Evolutionary conservation across 2,888 invertebrate species (phyloP), one percentile per base, ranked within the genome.

Genomic region (Drosophila flavopinicola): DNA sequence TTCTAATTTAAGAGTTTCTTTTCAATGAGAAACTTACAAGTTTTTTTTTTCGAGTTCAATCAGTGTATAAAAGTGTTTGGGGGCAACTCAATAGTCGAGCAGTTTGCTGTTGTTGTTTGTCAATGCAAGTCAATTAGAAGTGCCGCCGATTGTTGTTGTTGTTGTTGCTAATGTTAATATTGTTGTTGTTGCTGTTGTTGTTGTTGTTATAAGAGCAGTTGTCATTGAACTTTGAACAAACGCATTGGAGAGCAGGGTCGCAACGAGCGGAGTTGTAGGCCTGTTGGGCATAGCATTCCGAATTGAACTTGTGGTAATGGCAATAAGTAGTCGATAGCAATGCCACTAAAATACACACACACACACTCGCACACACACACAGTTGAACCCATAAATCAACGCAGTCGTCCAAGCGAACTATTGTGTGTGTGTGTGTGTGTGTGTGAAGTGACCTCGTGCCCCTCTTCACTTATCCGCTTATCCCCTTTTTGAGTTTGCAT

Each of bases 171-270:
- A n/a, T 32, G 51, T n/a, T n/a, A n/a, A n/a, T n/a, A n/a, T 27
- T 45, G 29, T 38, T 60, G 52, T 24, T 32, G 54, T 49, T 24
- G n/a, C 27, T 58, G 42, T 11, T 32, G 51, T 27, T 45, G 29
- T 38, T 60, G 52, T 24, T 32, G 54, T 49, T 24, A 61, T 65
- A n/a, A 24, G 11, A 41, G 53, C 65, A 45, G 61, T 80, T 79
- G 79, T 79, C 79, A 79, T 78, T 79, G 79, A 79, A 82, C 79
- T 82, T 65, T 82, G 65, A 20, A 52, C 60, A 63, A 63, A 45
- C 27, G 27, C 42, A 25, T 11, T 7, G 6, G 10, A 25, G 25
- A 11, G 17, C 49, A 51, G 51, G 37, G 42, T 56, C 48, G 47
- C 35, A 24, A n/a, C 10, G 23, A n/a, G 39, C 5, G 24, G 29